phyloP scores from a whole-genome alignment of 2,888 invertebrate genomes.

The Heliconius sara region DNA sequence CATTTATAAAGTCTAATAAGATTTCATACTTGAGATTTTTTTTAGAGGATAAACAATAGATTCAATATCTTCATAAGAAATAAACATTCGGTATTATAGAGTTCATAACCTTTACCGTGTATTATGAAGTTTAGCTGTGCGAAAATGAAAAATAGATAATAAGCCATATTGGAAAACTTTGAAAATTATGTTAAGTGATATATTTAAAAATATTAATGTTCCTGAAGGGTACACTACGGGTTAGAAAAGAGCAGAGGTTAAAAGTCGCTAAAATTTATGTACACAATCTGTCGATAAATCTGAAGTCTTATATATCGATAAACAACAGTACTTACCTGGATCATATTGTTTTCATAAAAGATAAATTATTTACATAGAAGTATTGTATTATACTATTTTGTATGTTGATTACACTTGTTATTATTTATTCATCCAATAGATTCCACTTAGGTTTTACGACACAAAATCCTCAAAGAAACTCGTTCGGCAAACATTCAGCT shows the following conservation, averaged over 20 bases:
- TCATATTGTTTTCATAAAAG: conserved; percentile 46
- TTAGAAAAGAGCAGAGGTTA: conserved; percentile 42
- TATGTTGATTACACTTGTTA: conserved; percentile 19
- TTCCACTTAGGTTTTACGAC: conserved; percentile 44
- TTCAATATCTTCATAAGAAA: neutral
- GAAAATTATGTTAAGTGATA: conserved; percentile 43
- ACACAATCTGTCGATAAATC: conserved; percentile 42
- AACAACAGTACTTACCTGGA: conserved; percentile 49
- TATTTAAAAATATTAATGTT: conserved; percentile 41
- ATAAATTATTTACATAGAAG: conserved; percentile 15
- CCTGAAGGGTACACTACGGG: conserved; percentile 30
- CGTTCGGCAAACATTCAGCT: conserved; percentile 62
- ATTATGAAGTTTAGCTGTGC: conserved; percentile 3
- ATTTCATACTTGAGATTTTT: neutral
- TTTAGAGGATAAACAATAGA: neutral
- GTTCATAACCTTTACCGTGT: conserved; percentile 15
- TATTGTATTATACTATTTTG: conserved; percentile 11
- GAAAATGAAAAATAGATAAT: conserved; percentile 43
- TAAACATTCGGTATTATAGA: neutral
- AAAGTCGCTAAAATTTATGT: conserved; percentile 45
- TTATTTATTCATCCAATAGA: conserved; percentile 33
- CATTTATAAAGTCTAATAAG: conserved; percentile 5
- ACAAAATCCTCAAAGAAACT: conserved; percentile 40
- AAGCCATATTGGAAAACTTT: conserved; percentile 77
- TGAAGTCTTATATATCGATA: conserved; percentile 42